These are phyloP conservation scores for Heteromurus nitidus DNA, from an alignment of 2,888 invertebrate species.

Conservation along the genomic window DNA sequence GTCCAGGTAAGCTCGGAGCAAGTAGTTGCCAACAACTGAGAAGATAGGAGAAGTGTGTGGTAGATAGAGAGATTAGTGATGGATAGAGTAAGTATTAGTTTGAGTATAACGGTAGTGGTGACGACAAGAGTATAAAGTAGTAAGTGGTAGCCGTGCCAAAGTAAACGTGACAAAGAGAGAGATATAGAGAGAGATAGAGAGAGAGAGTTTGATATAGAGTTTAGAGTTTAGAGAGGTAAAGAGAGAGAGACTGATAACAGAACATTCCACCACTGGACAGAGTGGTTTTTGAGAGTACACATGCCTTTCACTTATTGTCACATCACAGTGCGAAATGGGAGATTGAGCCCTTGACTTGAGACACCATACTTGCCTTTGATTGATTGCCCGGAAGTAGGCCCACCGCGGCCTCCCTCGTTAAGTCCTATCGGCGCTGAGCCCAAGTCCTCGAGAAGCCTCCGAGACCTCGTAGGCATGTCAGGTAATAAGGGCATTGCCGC, in stretches of 20 bases:
- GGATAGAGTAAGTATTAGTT: constrained; percentile 16
- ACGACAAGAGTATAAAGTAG: constrained; percentile 19
- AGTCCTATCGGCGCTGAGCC: constrained; percentile 74
- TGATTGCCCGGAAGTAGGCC: constrained; percentile 55
- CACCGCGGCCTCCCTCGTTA: constrained; percentile 65
- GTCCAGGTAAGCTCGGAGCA: background rate
- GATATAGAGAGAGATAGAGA: constrained; percentile 44
- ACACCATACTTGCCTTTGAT: constrained; percentile 74
- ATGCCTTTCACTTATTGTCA: constrained; percentile 73
- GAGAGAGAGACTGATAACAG: constrained; percentile 25
- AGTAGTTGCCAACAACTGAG: background rate
- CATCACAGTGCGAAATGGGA: constrained; percentile 74
- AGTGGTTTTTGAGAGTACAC: constrained; percentile 55
- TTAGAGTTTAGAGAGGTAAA: constrained; percentile 2
- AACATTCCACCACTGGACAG: constrained; percentile 54
- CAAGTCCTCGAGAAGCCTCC: constrained; percentile 77
- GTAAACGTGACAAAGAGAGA: constrained; percentile 13
- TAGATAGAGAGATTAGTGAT: background rate
- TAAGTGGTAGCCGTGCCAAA: constrained; percentile 34
- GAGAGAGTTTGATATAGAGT: constrained; percentile 22
- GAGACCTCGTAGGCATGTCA: constrained; percentile 79
- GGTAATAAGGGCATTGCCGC: constrained; percentile 80
- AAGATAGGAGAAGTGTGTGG: background rate
- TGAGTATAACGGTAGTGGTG: constrained; percentile 10
- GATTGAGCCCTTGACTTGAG: constrained; percentile 72